Evolutionary conservation across 2,888 invertebrate species (phyloP).

Genomic region (Tiliacea citrago): DNA sequence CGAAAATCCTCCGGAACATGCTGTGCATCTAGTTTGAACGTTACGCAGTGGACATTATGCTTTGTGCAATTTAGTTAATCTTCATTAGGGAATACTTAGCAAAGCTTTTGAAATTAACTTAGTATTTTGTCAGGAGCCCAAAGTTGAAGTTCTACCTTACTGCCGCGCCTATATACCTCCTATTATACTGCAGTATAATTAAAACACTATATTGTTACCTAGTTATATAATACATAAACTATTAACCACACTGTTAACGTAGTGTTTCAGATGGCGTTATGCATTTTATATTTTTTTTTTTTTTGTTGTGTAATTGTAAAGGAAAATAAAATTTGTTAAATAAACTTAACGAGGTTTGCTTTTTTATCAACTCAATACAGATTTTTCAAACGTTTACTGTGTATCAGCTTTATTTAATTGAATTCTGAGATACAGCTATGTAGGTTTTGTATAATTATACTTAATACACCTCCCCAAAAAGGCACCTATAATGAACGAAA

Average conservation of each 20-base stretch:
- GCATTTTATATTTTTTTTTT: constrained; percentile 85
- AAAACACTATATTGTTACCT: constrained; percentile 65
- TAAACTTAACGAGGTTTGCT: constrained; percentile 17
- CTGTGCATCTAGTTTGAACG: neutral
- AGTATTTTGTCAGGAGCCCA: neutral
- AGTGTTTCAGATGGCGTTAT: constrained; percentile 82
- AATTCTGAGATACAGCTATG: neutral
- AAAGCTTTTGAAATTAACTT: neutral
- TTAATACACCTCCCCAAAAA: neutral
- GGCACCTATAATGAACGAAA: neutral
- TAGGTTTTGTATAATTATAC: neutral
- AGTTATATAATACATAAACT: constrained; percentile 63
- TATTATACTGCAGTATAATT: constrained; percentile 20
- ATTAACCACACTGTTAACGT: constrained; percentile 69
- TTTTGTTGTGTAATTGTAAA: constrained; percentile 80
- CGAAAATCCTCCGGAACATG: neutral
- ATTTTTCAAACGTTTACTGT: neutral
- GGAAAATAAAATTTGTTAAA: constrained; percentile 79
- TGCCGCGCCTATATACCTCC: neutral
- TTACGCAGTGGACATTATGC: neutral
- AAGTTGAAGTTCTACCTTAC: neutral
- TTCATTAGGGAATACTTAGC: neutral
- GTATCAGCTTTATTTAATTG: neutral
- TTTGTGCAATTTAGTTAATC: neutral
- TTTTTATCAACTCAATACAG: constrained; percentile 3